Percentiles rank a stretch among this genome's conserved stretches.
These are phyloP conservation scores for Lasiommata megera DNA, from an alignment of 2,888 invertebrate species.

Conservation along the genomic window DNA sequence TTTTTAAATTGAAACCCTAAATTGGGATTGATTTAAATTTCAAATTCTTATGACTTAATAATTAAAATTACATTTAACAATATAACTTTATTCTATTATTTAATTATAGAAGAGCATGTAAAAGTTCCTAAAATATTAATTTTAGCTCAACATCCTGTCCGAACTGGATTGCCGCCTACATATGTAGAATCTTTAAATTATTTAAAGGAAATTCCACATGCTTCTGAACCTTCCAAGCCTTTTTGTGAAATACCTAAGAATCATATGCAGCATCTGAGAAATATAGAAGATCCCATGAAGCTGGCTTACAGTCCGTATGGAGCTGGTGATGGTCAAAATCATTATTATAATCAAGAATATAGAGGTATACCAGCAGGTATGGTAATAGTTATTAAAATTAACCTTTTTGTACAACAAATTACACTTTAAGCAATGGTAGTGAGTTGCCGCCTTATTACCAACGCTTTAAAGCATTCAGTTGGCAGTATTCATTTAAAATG, in stretches of 20 bases:
- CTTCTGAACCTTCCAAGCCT: slow-evolving; percentile 56
- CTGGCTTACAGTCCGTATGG: slow-evolving; percentile 61
- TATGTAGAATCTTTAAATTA: slow-evolving; percentile 70
- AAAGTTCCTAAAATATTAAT: neutral
- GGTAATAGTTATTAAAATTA: neutral
- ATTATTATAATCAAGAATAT: slow-evolving; percentile 62
- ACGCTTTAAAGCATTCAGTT: too few species aligned
- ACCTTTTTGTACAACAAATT: too few species aligned
- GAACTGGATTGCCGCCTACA: slow-evolving; percentile 62
- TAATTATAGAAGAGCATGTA: too few species aligned
- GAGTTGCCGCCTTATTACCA: too few species aligned
- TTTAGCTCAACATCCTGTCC: slow-evolving; percentile 48
- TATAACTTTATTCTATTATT: too few species aligned
- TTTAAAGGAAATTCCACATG: slow-evolving; percentile 59
- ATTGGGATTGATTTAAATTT: too few species aligned
- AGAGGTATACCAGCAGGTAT: slow-evolving; percentile 46
- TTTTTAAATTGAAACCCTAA: too few species aligned
- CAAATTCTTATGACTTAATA: too few species aligned
- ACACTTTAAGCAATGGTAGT: too few species aligned
- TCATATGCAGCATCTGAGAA: slow-evolving; percentile 47
- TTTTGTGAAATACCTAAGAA: slow-evolving; percentile 67
- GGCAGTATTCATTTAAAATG: too few species aligned
- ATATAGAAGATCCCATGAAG: slow-evolving; percentile 58
- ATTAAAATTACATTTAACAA: too few species aligned
- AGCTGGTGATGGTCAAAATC: slow-evolving; percentile 72